Base-by-base conservation (phyloP, 2,888 invertebrate species). In the Drosophila peninsularis region DNA sequence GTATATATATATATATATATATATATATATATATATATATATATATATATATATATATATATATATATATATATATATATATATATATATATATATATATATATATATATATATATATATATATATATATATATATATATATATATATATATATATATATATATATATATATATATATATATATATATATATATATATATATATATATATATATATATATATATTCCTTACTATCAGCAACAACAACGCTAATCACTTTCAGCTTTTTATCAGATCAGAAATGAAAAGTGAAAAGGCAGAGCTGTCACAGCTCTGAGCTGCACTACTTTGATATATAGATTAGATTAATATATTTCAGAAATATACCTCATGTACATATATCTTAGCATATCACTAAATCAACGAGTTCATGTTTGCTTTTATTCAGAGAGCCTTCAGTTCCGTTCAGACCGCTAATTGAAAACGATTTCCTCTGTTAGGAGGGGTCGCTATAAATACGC, bases 401-500 rank as follows among this genome's bases (percentile, higher is more conserved):
- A 61, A 11, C 5, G 5, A 21, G 24, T 45, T 27, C 47, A 37
- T 19, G 14, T 57, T 57, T 19, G 13, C 17, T 30, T 36, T 47
- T 45, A 45, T 47, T 37, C 37, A 30, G 39, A 39, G 49, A 21
- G 32, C 5, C 4, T 34, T 21, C 17, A 13, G 34, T 61, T 50
- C 13, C 34, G 7, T 34, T 61, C n/a, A 13, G 34, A 17, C 13
- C 19, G 62, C 36, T 50, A 63, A 63, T 42, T 62, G 49, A 36
- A 39, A 24, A 47, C 11, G 17, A 27, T n/a, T 30, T 42, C 32
- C 42, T 39, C 21, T 36, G 11, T 3, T 11, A 32, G 14, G 21
- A 34, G n/a, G 37, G 56, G n/a, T n/a, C 2, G 11, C 63, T 64
- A 45, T 47, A 54, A 65, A 64, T 65, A 47, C n/a, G n/a, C 3